Evolutionary conservation across 2,797 vertebrate genomes (phyloP).

Genomic region (Saxicola maurus): DNA sequence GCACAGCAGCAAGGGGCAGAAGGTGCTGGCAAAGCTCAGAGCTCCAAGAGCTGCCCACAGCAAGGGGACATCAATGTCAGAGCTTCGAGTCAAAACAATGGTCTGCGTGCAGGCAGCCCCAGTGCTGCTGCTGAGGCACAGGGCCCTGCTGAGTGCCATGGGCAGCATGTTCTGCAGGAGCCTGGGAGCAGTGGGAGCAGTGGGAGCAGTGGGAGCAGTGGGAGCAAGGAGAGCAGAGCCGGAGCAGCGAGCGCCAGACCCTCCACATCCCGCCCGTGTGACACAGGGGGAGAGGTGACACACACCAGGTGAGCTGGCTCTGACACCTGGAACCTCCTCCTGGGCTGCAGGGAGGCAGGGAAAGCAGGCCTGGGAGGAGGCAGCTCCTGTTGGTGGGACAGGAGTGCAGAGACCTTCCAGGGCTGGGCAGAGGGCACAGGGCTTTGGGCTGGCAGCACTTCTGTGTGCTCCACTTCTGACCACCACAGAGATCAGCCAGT

Average conservation of each 20-base stretch:
- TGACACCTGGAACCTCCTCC: not conserved
- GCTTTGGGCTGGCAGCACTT: not conserved
- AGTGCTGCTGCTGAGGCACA: not conserved
- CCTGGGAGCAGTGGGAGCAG: not conserved
- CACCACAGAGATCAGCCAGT: not conserved
- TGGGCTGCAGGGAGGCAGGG: not conserved
- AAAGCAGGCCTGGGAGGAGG: not conserved
- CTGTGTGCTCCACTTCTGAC: not conserved
- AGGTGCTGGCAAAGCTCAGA: not conserved
- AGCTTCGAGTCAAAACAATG: not conserved
- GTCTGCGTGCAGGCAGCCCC: not conserved
- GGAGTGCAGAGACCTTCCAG: not conserved
- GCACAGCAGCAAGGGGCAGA: not conserved
- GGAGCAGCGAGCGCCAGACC: not conserved
- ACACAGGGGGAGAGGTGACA: slow-evolving; percentile 1
- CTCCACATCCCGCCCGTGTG: not conserved
- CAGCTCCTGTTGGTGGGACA: not conserved
- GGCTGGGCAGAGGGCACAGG: not conserved
- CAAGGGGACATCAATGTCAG: not conserved
- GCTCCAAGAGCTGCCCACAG: not conserved
- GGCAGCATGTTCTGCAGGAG: not conserved
- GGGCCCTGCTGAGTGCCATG: not conserved
- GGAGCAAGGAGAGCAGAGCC: not conserved
- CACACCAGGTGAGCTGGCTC: slow-evolving; percentile 55
- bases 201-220: too few species aligned